Conservation (phyloP, 1,140 invertebrate species). For the Asbolus verrucosus region DNA sequence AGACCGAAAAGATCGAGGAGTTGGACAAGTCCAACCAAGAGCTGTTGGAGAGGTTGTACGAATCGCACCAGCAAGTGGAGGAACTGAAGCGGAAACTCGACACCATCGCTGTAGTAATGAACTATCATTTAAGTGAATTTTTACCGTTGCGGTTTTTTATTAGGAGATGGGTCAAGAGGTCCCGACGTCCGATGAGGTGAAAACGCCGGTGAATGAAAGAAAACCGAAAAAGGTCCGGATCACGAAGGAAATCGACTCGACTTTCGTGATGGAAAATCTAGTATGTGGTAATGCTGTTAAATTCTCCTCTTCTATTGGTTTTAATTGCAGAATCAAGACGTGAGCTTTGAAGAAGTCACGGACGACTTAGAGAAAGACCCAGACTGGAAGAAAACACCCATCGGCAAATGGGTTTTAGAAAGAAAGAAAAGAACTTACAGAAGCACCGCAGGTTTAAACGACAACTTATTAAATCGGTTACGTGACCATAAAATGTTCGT, state of each 20-base stretch:
- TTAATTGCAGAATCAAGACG: neutral
- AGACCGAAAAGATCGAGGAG: constrained; percentile 56
- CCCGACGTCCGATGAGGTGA: neutral
- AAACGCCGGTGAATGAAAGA: neutral
- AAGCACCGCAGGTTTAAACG: neutral
- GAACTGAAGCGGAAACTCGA: constrained; percentile 50
- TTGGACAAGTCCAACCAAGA: constrained; percentile 40
- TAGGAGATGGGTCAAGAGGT: constrained; percentile 11
- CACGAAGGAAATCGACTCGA: constrained; percentile 8
- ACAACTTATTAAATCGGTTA: too few species aligned
- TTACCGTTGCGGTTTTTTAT: too few species aligned
- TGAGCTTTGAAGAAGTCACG: neutral
- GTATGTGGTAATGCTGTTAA: neutral
- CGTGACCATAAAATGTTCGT: too few species aligned
- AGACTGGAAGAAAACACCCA: constrained; percentile 14
- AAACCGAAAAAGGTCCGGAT: neutral
- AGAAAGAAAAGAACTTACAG: neutral
- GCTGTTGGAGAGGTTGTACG: constrained; percentile 1
- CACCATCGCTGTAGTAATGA: constrained; percentile 18
- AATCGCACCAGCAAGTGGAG: constrained; percentile 45
- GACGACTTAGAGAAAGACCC: constrained; percentile 28
- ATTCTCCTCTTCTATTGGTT: neutral
- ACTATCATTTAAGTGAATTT: too few species aligned
- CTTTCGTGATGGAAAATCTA: constrained; percentile 2
- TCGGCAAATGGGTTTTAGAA: constrained; percentile 21